phyloP scores from a whole-genome alignment of 2,797 vertebrate species.

The Peromyscus eremicus region DNA sequence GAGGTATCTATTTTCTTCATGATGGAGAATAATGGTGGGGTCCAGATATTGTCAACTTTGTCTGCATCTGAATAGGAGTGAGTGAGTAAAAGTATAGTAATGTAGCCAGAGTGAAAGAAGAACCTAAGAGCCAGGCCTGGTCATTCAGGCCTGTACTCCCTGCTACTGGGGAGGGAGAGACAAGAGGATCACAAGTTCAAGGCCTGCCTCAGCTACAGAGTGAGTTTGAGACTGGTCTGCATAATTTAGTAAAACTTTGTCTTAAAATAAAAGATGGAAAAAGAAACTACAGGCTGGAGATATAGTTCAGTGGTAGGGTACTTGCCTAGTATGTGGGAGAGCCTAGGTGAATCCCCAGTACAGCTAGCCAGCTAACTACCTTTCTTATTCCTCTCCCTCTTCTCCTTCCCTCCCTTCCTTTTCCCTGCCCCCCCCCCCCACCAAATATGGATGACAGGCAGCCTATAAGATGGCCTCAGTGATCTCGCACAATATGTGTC shows the following conservation, averaged over 20 bases:
- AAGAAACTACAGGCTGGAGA: neutral
- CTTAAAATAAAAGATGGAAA: neutral
- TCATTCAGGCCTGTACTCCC: neutral
- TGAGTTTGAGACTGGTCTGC: neutral
- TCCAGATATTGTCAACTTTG: neutral
- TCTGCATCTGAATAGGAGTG: neutral
- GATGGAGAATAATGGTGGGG: constrained; percentile 88
- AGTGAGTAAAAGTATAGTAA: neutral
- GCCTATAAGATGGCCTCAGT: neutral
- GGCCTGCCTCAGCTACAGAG: neutral
- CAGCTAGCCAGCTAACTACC: neutral
- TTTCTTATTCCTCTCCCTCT: neutral
- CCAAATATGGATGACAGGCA: neutral
- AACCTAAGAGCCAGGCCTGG: neutral
- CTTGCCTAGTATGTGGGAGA: neutral
- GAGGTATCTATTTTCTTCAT: constrained; percentile 87
- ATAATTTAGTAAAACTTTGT: neutral
- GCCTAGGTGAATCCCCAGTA: neutral
- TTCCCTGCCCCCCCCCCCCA: fast-evolving
- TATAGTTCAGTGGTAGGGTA: neutral
- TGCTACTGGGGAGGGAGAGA: neutral
- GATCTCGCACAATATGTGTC: neutral
- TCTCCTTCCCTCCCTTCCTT: neutral
- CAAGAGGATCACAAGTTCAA: neutral
- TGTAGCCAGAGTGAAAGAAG: neutral